A percentile compares a stretch with the other conserved stretches of the same genome.
phyloP scores from a whole-genome alignment of 1,140 invertebrate species.

The Daktulosphaira vitifoliae region DNA sequence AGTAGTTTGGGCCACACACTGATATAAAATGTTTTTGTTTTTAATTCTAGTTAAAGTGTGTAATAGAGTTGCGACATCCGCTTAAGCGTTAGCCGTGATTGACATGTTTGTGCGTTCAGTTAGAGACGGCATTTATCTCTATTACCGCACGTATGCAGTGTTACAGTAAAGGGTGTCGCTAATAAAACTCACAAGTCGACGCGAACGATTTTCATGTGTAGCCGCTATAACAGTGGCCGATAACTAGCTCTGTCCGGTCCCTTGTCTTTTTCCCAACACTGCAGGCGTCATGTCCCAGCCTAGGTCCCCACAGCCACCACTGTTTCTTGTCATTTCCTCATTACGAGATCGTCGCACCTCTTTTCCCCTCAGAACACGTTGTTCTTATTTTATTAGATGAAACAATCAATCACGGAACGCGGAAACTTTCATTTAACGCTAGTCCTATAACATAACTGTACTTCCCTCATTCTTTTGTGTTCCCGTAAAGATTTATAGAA shows the following conservation, averaged over 20 bases:
- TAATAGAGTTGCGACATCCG: constrained; percentile 15
- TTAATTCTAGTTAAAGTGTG: too few species aligned
- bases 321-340: constrained; percentile 33
- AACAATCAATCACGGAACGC: constrained; percentile 32
- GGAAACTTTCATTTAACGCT: constrained; percentile 31
- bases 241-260: constrained; percentile 32
- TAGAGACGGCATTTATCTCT: neutral
- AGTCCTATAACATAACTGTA: neutral
- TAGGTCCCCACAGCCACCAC: neutral
- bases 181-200: neutral
- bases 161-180: neutral
- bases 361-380: neutral
- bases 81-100: neutral
- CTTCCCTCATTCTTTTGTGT: neutral
- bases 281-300: neutral
- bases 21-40: too few species aligned
- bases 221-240: neutral
- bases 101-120: neutral
- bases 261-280: constrained; percentile 21
- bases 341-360: neutral
- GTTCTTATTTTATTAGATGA: constrained; percentile 22
- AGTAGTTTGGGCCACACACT: too few species aligned
- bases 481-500: too few species aligned
- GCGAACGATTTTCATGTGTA: neutral
- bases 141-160: neutral